Evolutionary conservation across 2,888 invertebrate genomes (phyloP), one percentile per base, ranked within the genome.

Genomic region (Cryptophagus acutangulus): DNA sequence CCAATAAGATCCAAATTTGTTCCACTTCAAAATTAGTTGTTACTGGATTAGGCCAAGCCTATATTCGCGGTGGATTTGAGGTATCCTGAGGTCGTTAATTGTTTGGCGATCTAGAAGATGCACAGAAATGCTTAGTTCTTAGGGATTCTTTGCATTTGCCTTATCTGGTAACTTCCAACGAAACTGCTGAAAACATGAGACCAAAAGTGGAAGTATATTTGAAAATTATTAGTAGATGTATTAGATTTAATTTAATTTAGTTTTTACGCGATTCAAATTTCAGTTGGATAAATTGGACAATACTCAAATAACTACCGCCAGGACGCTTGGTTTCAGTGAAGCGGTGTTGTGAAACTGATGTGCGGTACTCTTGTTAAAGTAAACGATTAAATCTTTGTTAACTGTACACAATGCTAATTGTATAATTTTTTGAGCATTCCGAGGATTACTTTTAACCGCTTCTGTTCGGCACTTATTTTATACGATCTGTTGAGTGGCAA

Each of bases 401-500:
- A n/a, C n/a, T n/a, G n/a, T n/a, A n/a, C n/a, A n/a, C n/a, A n/a
- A n/a, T n/a, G n/a, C n/a, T n/a, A n/a, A n/a, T n/a, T 31, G 16
- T 15, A 15, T 31, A 15, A 15, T 31, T 67, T 70, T 13, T 58
- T 84, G 82, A 73, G 70, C 53, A 71, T 82, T 5, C 67, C 80
- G 0, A 74, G 76, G 54, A 66, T 63, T 26, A 74, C 84, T n/a
- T 57, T 90, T 41, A 76, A 81, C 53, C 78, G 93, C 35, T 87
- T 95, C 69, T 95, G 89, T 66, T 70, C 89, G 43, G 87, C 93
- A 5, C 66, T 96, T 46, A 87, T 95, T 72, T 70, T 96, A 45
- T 77, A 84, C 55, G 87, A 91, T 51, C 69, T 90, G 14, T 83
- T 87, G 78, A 78, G 79, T 45, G 78, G 83, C 45, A 65, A 74